phyloP scores from a whole-genome alignment of 2,797 vertebrate species.

The Strix occidentalis region DNA sequence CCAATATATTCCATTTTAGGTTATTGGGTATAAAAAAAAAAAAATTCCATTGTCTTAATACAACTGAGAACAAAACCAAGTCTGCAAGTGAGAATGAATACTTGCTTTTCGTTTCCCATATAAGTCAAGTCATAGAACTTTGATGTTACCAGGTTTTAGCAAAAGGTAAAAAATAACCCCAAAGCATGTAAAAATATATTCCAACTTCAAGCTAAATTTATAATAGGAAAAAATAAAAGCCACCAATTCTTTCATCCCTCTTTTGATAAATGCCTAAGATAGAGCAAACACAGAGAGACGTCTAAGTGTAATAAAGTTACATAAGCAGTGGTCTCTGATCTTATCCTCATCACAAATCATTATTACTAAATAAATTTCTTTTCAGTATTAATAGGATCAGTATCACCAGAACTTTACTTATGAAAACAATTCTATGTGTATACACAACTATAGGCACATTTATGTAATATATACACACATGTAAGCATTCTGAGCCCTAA shows the following conservation, averaged over 20 bases:
- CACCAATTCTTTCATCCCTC: background rate
- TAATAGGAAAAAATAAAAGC: background rate
- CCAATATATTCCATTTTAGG: background rate
- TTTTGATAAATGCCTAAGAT: background rate
- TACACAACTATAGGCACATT: background rate
- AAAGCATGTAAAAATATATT: background rate
- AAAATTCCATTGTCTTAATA: background rate
- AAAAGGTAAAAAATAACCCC: background rate
- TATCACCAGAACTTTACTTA: background rate
- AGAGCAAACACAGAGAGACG: background rate
- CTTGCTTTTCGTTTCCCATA: background rate
- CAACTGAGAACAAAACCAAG: background rate
- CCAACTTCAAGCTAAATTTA: background rate
- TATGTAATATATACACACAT: background rate
- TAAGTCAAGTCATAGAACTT: background rate
- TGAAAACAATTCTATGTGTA: background rate
- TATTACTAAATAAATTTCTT: background rate
- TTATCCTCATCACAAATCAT: background rate
- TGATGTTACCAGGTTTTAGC: background rate
- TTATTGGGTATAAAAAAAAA: background rate
- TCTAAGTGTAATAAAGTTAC: background rate
- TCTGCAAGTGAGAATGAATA: background rate
- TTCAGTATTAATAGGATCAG: background rate
- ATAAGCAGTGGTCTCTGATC: background rate
- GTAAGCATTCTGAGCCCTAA: background rate